These are phyloP conservation scores for Spodoptera exigua DNA, from an alignment of 2,888 invertebrate genomes.

Conservation along the genomic window DNA sequence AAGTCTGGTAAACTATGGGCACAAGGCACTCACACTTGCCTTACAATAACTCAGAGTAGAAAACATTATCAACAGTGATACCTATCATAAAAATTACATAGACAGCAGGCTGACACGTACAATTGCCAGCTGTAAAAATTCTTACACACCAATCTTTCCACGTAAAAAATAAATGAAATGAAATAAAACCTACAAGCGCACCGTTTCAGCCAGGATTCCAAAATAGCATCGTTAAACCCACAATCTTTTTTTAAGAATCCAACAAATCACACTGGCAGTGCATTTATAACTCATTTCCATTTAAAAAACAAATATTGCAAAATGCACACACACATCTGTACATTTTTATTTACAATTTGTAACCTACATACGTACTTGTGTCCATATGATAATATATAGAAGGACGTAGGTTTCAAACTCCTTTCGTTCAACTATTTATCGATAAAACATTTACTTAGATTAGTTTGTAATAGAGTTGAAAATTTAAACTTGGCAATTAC, in stretches of 20 bases:
- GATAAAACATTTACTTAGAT: too few relatives aligned
- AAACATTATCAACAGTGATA: too few relatives aligned
- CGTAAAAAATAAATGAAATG: constrained; percentile 19
- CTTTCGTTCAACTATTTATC: too few relatives aligned
- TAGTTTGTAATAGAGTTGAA: too few relatives aligned
- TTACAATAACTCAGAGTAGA: too few relatives aligned
- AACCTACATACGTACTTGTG: constrained; percentile 19
- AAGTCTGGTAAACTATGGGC: too few relatives aligned
- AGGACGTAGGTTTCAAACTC: too few relatives aligned
- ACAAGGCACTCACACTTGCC: too few relatives aligned
- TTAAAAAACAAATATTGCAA: constrained; percentile 31
- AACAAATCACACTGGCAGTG: constrained; percentile 10
- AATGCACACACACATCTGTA: constrained; percentile 31
- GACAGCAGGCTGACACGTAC: background rate
- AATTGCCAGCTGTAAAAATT: too few relatives aligned
- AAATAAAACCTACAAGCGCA: constrained; percentile 19
- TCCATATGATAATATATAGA: constrained; percentile 25
- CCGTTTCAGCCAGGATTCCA: constrained; percentile 7
- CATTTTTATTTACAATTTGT: constrained; percentile 51
- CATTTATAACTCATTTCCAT: constrained; percentile 12
- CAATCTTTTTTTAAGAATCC: constrained; percentile 23
- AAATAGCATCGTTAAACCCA: constrained; percentile 15
- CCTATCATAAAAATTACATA: too few relatives aligned
- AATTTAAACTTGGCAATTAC: too few relatives aligned
- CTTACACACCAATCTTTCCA: background rate